These are phyloP conservation scores for Pachliopta kotzebuea DNA, from an alignment of 2,888 invertebrate species.

Conservation along the genomic window DNA sequence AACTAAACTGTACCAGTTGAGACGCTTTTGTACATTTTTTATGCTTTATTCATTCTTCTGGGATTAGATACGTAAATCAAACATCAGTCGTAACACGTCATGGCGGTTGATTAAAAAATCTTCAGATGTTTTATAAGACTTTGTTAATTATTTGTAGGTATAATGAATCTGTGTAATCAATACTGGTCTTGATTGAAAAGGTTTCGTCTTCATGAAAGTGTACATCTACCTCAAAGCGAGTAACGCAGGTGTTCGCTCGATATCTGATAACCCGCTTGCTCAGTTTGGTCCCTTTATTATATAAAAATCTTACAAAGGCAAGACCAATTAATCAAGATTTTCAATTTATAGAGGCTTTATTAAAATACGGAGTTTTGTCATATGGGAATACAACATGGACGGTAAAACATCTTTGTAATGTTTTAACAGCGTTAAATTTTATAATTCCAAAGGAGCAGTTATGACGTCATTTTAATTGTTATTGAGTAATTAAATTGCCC, in stretches of 20 bases:
- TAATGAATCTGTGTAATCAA: not conserved
- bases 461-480: conserved; percentile 48
- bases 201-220: not conserved
- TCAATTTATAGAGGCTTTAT: not conserved
- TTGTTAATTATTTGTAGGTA: not conserved
- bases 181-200: not conserved
- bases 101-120: not conserved
- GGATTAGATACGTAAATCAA: too few relatives aligned
- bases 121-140: conserved; percentile 16
- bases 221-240: not conserved
- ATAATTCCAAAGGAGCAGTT: conserved; percentile 18
- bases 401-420: not conserved
- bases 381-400: not conserved
- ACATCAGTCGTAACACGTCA: too few relatives aligned
- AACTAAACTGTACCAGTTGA: conserved; percentile 34
- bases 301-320: conserved; percentile 2
- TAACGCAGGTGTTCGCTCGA: conserved; percentile 3
- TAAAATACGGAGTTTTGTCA: not conserved
- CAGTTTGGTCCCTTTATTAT: not conserved
- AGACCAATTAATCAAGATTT: not conserved
- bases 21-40: conserved; percentile 1
- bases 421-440: conserved; percentile 2
- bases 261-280: conserved; percentile 4
- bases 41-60: conserved; percentile 7
- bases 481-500: conserved; percentile 64